Base-by-base conservation (phyloP, 2,113 vertebrate genomes). In the Pygoscelis adeliae region DNA sequence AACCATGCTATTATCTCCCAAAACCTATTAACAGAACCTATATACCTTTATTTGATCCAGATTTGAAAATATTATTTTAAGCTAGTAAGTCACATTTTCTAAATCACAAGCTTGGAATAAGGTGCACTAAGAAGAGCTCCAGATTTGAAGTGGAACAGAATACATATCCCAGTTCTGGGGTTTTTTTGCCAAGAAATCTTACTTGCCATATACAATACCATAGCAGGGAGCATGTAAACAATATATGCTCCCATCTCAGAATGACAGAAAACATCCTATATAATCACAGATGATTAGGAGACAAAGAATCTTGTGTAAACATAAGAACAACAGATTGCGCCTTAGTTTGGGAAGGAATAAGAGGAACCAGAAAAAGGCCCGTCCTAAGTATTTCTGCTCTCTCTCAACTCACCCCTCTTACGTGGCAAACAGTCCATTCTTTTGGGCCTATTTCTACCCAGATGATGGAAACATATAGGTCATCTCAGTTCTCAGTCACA, bases 61-160 rank as follows among this genome's bases (percentile, higher is more conserved):
- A 92, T 71, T 17, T 63, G 25, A 87, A 94, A 94, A 87, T 52
- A 83, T 17, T 61, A 73, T 90, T 93, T 94, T 87, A 89, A 92
- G 50, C 84, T 70, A 82, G 40, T 59, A 86, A 96, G 56, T 93
- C 70, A 96, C 63, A 93, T 97, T 87, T 96, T 89, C 78, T 95
- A 95, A 90, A 95, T 95, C 50, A 77, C 32, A 94, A 93, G 38
- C 38, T 93, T 79, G 79, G 83, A 59, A 89, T 95, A 97, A 96
- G 97, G 94, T 97, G 94, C 93, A 95, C n/a, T 97, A 96, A 79
- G 77, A 89, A 96, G 82, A 97, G 78, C 84, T 91, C 76, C 84
- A 87, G 62, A 93, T 65, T 93, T 83, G 76, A 94, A 74, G 82
- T 38, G 46, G 66, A 83, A 70, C 19, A 76, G 65, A 97, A 96